Evolutionary conservation across 2,888 invertebrate species (phyloP).

Genomic region (Perizoma flavofasciatum): DNA sequence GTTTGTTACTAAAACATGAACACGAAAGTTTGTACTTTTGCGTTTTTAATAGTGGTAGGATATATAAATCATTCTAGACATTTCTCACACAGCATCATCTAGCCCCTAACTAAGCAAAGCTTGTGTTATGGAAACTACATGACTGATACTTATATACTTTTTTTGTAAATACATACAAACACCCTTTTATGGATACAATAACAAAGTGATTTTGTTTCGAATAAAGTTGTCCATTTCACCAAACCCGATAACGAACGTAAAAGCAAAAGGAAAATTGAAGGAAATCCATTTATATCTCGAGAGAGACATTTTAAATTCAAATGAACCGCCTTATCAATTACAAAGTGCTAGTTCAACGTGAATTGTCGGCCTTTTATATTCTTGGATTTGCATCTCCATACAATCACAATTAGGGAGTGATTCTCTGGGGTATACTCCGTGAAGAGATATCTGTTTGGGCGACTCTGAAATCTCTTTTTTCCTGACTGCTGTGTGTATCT

Average conservation of each 20-base stretch:
- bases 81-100: too few relatives aligned
- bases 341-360: slow-evolving; percentile 56
- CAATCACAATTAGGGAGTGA: slow-evolving; percentile 74
- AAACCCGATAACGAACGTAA: slow-evolving; percentile 45
- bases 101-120: too few relatives aligned
- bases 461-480: too few relatives aligned
- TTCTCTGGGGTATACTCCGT: slow-evolving; percentile 6
- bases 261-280: slow-evolving; percentile 49
- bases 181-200: background rate
- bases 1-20: too few relatives aligned
- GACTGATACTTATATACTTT: too few relatives aligned
- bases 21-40: too few relatives aligned
- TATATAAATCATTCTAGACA: too few relatives aligned
- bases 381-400: slow-evolving; percentile 78
- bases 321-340: slow-evolving; percentile 80
- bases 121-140: too few relatives aligned
- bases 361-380: slow-evolving; percentile 62
- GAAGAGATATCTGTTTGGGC: background rate
- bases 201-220: background rate
- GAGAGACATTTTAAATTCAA: slow-evolving; percentile 76
- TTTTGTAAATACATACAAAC: too few relatives aligned
- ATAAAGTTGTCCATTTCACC: background rate
- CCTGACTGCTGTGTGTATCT: too few relatives aligned
- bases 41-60: too few relatives aligned
- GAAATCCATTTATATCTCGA: slow-evolving; percentile 57